These are phyloP conservation scores for Nicator chloris DNA, from an alignment of 2,113 vertebrate genomes.

Conservation along the genomic window DNA sequence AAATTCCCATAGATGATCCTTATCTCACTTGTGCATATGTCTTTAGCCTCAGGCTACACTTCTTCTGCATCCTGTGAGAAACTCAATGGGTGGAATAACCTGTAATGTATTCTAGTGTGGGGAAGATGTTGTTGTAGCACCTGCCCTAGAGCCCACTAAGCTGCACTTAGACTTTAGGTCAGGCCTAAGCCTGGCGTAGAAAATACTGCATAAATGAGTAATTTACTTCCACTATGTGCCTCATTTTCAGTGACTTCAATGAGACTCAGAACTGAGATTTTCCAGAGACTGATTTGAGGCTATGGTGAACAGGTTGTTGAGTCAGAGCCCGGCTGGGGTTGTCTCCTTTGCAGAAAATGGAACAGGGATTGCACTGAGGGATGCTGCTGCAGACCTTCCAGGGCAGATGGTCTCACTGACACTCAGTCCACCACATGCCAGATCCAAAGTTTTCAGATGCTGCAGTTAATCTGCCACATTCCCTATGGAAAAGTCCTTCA, in stretches of 20 bases:
- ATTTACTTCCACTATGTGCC: not conserved
- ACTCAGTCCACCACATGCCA: rapidly evolving
- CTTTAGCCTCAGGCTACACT: not conserved
- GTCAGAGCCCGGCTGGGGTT: not conserved
- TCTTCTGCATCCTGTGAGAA: not conserved
- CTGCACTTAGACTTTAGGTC: not conserved
- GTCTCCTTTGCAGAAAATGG: not conserved
- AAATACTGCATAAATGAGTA: not conserved
- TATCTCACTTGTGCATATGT: not conserved
- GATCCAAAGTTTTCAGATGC: not conserved
- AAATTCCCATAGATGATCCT: not conserved
- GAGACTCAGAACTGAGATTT: not conserved
- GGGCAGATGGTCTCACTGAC: not conserved
- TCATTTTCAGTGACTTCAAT: not conserved
- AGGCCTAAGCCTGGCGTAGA: not conserved
- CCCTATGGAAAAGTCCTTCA: not conserved
- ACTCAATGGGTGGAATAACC: not conserved
- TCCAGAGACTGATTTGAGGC: not conserved
- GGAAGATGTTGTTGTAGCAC: not conserved
- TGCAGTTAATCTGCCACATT: not conserved
- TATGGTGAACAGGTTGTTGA: not conserved
- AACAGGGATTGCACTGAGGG: not conserved
- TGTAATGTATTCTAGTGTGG: not conserved
- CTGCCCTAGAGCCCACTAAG: not conserved
- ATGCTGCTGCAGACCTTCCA: not conserved